These are phyloP conservation scores for Melolontha melolontha DNA, from an alignment of 2,888 invertebrate genomes.

Conservation along the genomic window DNA sequence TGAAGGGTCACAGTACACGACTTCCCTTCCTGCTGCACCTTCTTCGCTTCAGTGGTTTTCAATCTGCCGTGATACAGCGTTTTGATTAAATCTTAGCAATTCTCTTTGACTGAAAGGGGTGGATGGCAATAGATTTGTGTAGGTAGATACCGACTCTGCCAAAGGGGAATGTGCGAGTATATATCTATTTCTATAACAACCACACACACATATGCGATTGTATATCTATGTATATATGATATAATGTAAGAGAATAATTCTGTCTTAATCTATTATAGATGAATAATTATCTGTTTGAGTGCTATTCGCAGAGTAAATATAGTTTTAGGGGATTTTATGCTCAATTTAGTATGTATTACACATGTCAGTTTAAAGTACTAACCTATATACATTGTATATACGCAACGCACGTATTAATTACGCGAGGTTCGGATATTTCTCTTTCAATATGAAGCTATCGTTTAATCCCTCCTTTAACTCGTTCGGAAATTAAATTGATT, in stretches of 20 bases:
- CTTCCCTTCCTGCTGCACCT: slow-evolving; percentile 14
- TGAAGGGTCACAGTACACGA: neutral
- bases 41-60: slow-evolving; percentile 38
- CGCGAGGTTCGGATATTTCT: too few relatives aligned
- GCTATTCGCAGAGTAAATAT: too few relatives aligned
- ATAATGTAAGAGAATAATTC: slow-evolving; percentile 4
- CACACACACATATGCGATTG: neutral
- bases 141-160: neutral
- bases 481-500: too few relatives aligned
- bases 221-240: too few relatives aligned
- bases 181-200: neutral
- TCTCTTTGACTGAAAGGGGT: slow-evolving; percentile 41
- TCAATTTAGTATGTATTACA: too few relatives aligned
- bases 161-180: neutral
- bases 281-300: slow-evolving; percentile 18
- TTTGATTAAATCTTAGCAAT: slow-evolving; percentile 43
- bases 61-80: slow-evolving; percentile 42
- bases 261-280: slow-evolving; percentile 14
- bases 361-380: too few relatives aligned
- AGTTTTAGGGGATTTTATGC: too few relatives aligned
- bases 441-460: too few relatives aligned
- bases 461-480: too few relatives aligned
- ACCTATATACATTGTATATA: too few relatives aligned
- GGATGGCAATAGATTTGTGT: neutral
- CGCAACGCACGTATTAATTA: too few relatives aligned